Evolutionary conservation across 2,113 vertebrate species (phyloP), one percentile per base, ranked within the genome.

Genomic region (Platanista minor): DNA sequence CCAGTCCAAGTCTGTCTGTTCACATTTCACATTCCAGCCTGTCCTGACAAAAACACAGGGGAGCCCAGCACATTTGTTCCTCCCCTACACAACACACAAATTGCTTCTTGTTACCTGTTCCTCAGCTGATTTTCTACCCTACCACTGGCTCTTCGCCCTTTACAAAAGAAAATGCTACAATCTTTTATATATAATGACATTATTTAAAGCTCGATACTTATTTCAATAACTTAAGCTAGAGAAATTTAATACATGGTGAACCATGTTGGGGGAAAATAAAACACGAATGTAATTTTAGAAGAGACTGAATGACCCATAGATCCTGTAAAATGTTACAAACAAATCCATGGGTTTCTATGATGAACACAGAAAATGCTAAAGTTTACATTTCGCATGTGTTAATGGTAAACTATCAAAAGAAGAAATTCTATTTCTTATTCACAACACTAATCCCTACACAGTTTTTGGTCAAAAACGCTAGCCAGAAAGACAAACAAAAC

Each of bases 401-500:
- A 89, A 61, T 1, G 75, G 11, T 62, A 96, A 86, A 33, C 36
- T 85, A 77, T 77, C 18, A 61, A 94, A 83, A 85, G 46, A 67
- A 33, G n/a, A 88, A 87, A 62, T 77, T 54, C 74, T 81, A 94
- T 75, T 87, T 96, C 39, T 92, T 92, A 92, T 41, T 36, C n/a
- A 49, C 20, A 88, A 49, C 6, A 93, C 54, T 52, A 84, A 90
- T 52, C 14, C 10, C 64, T 93, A 83, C 2, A 52, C 21, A 57
- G 25, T 84, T 91, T 91, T 64, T 93, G 33, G 41, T 57, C 66
- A 86, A 61, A 64, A 94, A 72, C 46, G 8, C 12, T 93, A 39
- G 72, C 2, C 72, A 82, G 39, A 61, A 92, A 91, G 94, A 75
- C 17, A 59, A 39, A 61, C 27, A 41, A 89, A 78, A 62, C 1